A percentile compares a stretch with the other conserved stretches of the same genome.
phyloP scores from a whole-genome alignment of 1,140 invertebrate genomes.

The Cydia strobilella region DNA sequence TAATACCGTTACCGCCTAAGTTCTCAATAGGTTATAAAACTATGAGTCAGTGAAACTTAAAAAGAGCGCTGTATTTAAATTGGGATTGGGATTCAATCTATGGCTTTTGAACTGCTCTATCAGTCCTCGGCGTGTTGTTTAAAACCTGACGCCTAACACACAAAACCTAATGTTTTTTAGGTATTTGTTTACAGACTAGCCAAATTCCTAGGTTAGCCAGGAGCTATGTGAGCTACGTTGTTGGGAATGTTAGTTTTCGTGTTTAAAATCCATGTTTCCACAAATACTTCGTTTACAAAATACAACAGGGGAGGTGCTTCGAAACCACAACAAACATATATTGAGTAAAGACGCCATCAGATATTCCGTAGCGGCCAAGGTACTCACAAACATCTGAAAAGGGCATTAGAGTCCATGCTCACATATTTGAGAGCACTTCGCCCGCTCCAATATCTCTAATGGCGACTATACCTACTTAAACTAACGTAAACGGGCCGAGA shows the following conservation, averaged over 20 bases:
- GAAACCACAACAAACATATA: constrained; percentile 5
- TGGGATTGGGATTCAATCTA: too few species aligned
- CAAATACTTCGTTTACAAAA: not conserved
- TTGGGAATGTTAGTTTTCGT: not conserved
- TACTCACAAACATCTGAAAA: not conserved
- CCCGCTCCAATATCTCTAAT: not conserved
- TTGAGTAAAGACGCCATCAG: not conserved
- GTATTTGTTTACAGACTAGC: not conserved
- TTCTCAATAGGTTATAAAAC: too few species aligned
- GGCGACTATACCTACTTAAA: not conserved
- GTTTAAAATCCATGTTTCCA: not conserved
- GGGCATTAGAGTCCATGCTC: not conserved
- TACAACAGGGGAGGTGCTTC: constrained; percentile 8
- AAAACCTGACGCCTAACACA: too few species aligned
- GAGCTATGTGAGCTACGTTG: not conserved
- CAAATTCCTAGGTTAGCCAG: not conserved
- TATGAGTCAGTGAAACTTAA: too few species aligned
- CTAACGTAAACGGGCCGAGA: not conserved
- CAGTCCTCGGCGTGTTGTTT: too few species aligned
- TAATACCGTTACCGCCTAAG: too few species aligned
- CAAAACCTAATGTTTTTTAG: not conserved
- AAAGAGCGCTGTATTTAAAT: too few species aligned
- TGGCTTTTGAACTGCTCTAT: too few species aligned
- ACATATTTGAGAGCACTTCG: not conserved
- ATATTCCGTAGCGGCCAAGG: not conserved